Evolutionary conservation across 2,797 vertebrate genomes (phyloP).

Genomic region (Acridotheres tristis): DNA sequence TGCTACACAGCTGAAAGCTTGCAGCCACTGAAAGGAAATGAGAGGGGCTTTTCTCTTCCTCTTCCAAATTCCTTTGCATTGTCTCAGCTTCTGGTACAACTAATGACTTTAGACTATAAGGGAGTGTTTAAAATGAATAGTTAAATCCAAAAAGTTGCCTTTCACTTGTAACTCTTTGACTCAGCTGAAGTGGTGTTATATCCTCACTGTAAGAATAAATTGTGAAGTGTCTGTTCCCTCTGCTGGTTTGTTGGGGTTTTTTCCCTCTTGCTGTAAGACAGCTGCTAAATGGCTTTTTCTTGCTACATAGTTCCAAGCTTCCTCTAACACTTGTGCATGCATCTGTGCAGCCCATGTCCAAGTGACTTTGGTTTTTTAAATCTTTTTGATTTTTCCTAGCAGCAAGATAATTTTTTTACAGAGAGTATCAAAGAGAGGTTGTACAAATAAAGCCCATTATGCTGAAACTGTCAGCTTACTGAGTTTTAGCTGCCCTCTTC

Average conservation of each 20-base stretch:
- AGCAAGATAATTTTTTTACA: neutral
- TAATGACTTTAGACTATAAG: neutral
- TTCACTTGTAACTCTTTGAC: neutral
- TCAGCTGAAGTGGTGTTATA: neutral
- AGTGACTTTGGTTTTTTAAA: neutral
- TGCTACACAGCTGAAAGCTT: neutral
- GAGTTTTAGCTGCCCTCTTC: neutral
- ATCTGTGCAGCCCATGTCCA: neutral
- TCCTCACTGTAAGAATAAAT: neutral
- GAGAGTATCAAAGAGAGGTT: neutral
- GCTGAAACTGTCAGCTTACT: neutral
- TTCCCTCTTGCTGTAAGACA: neutral
- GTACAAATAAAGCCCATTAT: neutral
- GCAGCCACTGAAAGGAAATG: neutral
- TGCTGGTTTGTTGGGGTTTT: neutral
- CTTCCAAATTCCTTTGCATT: neutral
- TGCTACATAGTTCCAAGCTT: neutral
- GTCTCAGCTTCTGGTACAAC: neutral
- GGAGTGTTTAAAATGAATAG: neutral
- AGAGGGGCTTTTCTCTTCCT: neutral
- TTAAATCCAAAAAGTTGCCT: neutral
- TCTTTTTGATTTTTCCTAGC: neutral
- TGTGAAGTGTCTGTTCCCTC: neutral
- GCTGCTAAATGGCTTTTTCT: neutral
- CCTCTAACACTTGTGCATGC: accelerated